phyloP scores from a whole-genome alignment of 2,797 vertebrate genomes.

The Crenuchus spilurus region DNA sequence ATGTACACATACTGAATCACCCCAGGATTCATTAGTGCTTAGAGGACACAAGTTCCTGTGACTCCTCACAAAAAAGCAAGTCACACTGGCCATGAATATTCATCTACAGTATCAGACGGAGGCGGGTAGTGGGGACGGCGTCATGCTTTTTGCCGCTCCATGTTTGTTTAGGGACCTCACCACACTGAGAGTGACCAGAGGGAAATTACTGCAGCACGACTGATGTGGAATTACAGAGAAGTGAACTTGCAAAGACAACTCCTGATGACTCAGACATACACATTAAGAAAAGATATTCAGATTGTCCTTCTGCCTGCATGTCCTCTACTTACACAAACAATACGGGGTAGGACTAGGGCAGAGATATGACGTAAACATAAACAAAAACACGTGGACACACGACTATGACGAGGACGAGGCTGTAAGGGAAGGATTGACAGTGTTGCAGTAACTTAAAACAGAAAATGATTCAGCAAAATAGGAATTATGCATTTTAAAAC shows the following conservation, averaged over 20 bases:
- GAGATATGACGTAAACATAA: no score
- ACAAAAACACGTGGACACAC: no score
- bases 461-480: no score
- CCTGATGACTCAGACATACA: neutral
- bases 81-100: constrained; percentile 55
- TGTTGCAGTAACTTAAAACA: no score
- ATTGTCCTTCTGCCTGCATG: neutral
- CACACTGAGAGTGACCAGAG: constrained; percentile 16
- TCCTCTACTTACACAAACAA: neutral
- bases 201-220: constrained; percentile 30
- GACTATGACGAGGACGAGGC: no score
- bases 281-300: neutral
- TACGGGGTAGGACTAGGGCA: no score
- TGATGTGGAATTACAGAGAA: neutral
- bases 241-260: neutral
- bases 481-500: no score
- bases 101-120: constrained; percentile 42
- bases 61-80: constrained; percentile 46
- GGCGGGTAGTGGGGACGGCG: constrained; percentile 30
- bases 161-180: constrained; percentile 26
- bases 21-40: constrained; percentile 57
- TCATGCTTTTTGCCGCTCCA: constrained; percentile 7
- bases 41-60: constrained; percentile 57
- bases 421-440: no score
- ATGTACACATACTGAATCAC: constrained; percentile 50